These are phyloP conservation scores for Ichneumon xanthorius DNA, from an alignment of 2,888 invertebrate species.

Conservation along the genomic window DNA sequence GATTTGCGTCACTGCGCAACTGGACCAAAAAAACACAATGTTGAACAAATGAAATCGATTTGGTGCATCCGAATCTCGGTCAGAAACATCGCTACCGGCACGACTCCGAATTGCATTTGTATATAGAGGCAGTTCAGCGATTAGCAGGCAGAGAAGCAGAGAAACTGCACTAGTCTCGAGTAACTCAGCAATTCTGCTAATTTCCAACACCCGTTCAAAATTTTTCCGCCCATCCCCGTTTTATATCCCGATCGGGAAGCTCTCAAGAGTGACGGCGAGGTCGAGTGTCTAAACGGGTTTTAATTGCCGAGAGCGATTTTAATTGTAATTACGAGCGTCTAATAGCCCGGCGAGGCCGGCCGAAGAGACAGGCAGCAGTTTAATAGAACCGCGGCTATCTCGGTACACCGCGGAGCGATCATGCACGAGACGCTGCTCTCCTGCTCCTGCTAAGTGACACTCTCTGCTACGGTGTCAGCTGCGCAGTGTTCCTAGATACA, in stretches of 20 bases:
- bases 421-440: conserved; percentile 40
- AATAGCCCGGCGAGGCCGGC: conserved; percentile 54
- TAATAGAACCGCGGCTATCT: conserved; percentile 52
- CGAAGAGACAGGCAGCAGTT: conserved; percentile 27
- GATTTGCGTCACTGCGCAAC: too few relatives aligned
- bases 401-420: conserved; percentile 46
- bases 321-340: conserved; percentile 67
- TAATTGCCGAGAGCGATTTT: conserved; percentile 67
- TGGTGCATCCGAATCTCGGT: neutral
- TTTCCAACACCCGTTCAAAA: conserved; percentile 18
- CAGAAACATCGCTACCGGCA: neutral
- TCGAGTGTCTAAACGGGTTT: conserved; percentile 60
- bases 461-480: neutral
- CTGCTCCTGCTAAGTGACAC: conserved; percentile 1
- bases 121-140: neutral
- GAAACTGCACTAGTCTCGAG: neutral
- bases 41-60: neutral
- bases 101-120: neutral
- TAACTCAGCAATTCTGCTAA: neutral
- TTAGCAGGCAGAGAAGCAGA: too few relatives aligned
- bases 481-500: neutral
- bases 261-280: conserved; percentile 30
- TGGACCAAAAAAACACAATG: too few relatives aligned
- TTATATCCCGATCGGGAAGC: conserved; percentile 14
- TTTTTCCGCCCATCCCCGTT: conserved; percentile 32